A percentile compares a stretch with the other conserved stretches of the same genome.
Evolutionary conservation across 2,113 vertebrate species (phyloP).

Genomic region (Apteryx owenii): DNA sequence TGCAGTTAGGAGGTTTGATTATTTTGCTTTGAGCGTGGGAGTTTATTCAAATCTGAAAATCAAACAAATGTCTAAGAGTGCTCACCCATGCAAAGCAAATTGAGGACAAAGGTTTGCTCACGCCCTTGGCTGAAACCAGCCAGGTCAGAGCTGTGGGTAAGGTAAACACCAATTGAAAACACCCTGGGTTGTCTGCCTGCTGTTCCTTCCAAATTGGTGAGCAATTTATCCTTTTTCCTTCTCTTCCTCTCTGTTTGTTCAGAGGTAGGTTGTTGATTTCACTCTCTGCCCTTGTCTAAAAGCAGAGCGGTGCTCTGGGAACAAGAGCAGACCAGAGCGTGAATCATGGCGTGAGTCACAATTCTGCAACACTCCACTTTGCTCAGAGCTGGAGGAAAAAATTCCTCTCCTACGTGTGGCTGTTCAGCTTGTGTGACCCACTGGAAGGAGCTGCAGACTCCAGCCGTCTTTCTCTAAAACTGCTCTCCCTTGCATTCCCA

Average conservation of each 20-base stretch:
- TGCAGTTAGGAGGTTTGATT: background rate
- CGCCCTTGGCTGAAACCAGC: background rate
- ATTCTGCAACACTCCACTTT: background rate
- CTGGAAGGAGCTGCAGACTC: background rate
- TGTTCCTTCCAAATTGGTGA: background rate
- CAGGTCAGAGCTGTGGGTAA: background rate
- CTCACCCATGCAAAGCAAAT: background rate
- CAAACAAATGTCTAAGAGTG: background rate
- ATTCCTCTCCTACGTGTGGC: background rate
- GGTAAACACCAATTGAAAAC: background rate
- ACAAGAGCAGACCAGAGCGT: background rate
- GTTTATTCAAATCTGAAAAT: background rate
- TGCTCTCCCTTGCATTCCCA: accelerated
- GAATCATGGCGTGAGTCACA: constrained; percentile 44
- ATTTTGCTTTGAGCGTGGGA: background rate
- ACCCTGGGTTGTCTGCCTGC: background rate
- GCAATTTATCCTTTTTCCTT: background rate
- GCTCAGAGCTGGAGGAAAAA: background rate
- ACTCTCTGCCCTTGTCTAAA: background rate
- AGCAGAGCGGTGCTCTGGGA: accelerated
- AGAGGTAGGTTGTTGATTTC: background rate
- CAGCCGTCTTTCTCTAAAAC: background rate
- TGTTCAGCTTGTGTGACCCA: accelerated
- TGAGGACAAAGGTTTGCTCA: constrained; percentile 13
- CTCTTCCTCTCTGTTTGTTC: background rate